These are phyloP conservation scores for Agonopterix subpropinquella DNA, from an alignment of 2,888 invertebrate genomes.

Conservation along the genomic window DNA sequence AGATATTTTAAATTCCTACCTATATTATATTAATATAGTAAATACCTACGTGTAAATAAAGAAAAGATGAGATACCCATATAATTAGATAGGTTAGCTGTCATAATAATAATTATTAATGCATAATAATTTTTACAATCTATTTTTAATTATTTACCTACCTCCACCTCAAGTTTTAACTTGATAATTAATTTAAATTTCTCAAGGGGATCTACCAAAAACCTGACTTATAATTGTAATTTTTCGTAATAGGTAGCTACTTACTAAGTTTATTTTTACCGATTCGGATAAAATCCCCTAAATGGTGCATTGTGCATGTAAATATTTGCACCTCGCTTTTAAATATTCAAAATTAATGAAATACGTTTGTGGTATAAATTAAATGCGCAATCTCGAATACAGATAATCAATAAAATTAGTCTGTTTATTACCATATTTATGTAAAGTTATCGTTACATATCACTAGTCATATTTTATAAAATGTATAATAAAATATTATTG, in stretches of 20 bases:
- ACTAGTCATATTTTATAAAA: constrained; percentile 58
- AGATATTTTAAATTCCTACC: not conserved
- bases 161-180: constrained; percentile 30
- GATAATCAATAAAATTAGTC: not conserved
- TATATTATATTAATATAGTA: no score
- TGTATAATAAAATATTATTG: not conserved
- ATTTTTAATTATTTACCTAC: constrained; percentile 41
- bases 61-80: no score
- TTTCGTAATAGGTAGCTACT: no score
- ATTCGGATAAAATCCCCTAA: not conserved
- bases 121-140: constrained; percentile 43
- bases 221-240: constrained; percentile 19
- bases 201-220: constrained; percentile 59
- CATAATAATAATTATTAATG: constrained; percentile 6
- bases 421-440: constrained; percentile 50
- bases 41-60: no score
- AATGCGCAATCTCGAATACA: constrained; percentile 20
- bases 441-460: constrained; percentile 72
- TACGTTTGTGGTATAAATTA: not conserved
- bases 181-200: constrained; percentile 11
- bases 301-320: constrained; percentile 4
- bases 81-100: no score
- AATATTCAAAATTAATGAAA: not conserved
- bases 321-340: not conserved
- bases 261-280: no score